Conservation (phyloP, 2,888 invertebrate genomes). For the Dynastes tityus region DNA sequence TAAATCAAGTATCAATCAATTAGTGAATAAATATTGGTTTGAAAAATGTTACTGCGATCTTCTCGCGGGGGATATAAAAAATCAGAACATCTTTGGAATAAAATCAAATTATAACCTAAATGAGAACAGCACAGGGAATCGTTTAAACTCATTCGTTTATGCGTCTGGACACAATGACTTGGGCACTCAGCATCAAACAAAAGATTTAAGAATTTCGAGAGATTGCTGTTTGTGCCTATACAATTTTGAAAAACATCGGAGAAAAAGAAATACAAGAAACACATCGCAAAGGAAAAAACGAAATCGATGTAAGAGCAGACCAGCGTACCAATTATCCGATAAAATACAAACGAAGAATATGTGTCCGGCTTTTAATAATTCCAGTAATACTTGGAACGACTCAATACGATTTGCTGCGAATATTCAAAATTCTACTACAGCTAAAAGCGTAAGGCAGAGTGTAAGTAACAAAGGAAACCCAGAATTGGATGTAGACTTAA, state of each 20-base stretch:
- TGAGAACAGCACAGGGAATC: neutral
- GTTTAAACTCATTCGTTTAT: neutral
- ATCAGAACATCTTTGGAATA: neutral
- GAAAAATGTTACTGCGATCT: neutral
- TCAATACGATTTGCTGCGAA: neutral
- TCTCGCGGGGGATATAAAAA: neutral
- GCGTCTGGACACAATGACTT: neutral
- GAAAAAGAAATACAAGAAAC: neutral
- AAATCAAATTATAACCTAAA: neutral
- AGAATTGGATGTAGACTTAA: neutral
- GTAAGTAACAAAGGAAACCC: neutral
- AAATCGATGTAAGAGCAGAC: neutral
- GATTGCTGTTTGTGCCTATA: neutral
- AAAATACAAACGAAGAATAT: neutral
- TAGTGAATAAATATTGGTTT: neutral
- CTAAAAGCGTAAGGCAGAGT: neutral
- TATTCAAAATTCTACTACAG: neutral
- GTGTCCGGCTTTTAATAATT: neutral
- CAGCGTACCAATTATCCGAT: too few species aligned
- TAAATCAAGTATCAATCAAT: neutral
- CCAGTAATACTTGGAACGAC: neutral
- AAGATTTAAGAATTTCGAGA: neutral
- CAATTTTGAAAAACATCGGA: neutral
- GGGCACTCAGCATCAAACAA: neutral
- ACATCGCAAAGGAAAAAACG: neutral